Conservation (phyloP, 2,888 invertebrate species). For the Trissonchulus sp. region DNA sequence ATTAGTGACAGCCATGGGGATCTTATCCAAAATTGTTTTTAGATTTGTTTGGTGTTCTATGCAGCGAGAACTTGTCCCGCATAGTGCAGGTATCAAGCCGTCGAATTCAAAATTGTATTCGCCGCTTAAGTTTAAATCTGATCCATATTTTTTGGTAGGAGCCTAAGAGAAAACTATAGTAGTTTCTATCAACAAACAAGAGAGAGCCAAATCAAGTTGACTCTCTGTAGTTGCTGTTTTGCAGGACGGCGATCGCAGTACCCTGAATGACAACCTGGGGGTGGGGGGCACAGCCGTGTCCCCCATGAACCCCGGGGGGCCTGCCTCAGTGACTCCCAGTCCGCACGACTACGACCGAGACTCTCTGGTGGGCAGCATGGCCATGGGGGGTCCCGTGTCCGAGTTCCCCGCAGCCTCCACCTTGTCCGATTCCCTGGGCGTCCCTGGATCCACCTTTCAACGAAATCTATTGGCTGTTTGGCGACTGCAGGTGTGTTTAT, state of each 20-base stretch:
- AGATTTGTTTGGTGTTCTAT: no score
- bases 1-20: no score
- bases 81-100: no score
- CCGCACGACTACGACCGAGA: slow-evolving; percentile 1
- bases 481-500: slow-evolving; percentile 8
- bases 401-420: slow-evolving; percentile 38
- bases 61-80: no score
- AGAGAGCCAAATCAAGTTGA: no score
- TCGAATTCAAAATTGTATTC: no score
- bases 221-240: not conserved
- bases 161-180: no score
- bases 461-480: not conserved
- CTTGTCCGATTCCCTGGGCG: slow-evolving; percentile 42
- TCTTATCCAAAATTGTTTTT: no score
- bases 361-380: not conserved
- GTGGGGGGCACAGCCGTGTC: no score
- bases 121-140: not conserved
- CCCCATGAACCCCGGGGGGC: no score
- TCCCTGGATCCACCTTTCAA: slow-evolving; percentile 27
- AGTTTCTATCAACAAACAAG: no score
- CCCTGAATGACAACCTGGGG: not conserved
- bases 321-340: slow-evolving; percentile 25
- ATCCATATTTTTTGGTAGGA: not conserved
- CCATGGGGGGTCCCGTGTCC: not conserved
- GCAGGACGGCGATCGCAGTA: not conserved